Evolutionary conservation across 2,888 invertebrate species (phyloP).

Genomic region (Nephrotoma guestfalica): DNA sequence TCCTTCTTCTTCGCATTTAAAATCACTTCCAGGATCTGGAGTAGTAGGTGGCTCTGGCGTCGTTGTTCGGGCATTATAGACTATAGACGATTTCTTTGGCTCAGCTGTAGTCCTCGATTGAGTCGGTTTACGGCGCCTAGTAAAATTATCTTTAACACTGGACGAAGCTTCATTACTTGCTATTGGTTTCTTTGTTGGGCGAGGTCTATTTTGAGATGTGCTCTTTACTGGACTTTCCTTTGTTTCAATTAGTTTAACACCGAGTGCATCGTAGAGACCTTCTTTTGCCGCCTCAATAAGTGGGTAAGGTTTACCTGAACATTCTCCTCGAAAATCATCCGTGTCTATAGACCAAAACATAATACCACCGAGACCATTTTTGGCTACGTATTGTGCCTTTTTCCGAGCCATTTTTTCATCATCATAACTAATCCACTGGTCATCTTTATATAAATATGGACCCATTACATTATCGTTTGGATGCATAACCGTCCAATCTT

Average conservation of each 20-base stretch:
- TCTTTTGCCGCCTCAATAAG: constrained; percentile 84
- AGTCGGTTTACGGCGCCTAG: constrained; percentile 17
- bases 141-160: constrained; percentile 12
- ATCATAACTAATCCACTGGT: constrained; percentile 92
- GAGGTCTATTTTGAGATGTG: constrained; percentile 23
- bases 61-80: constrained; percentile 31
- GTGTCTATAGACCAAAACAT: constrained; percentile 66
- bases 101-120: constrained; percentile 22
- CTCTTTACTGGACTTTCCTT: constrained; percentile 16
- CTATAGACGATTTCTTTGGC: constrained; percentile 22
- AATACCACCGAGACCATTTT: constrained; percentile 66
- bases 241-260: not conserved
- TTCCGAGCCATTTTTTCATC: constrained; percentile 68
- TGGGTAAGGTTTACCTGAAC: constrained; percentile 75
- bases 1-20: constrained; percentile 85
- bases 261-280: constrained; percentile 46
- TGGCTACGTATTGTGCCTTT: constrained; percentile 74
- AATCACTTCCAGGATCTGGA: constrained; percentile 76
- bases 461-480: constrained; percentile 74
- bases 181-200: constrained; percentile 9
- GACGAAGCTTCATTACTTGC: constrained; percentile 9
- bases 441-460: constrained; percentile 72
- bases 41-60: constrained; percentile 61
- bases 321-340: constrained; percentile 85
- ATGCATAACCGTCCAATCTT: constrained; percentile 66